Base-by-base conservation (phyloP, 2,888 invertebrate species). In the Lumbricus terrestris region DNA sequence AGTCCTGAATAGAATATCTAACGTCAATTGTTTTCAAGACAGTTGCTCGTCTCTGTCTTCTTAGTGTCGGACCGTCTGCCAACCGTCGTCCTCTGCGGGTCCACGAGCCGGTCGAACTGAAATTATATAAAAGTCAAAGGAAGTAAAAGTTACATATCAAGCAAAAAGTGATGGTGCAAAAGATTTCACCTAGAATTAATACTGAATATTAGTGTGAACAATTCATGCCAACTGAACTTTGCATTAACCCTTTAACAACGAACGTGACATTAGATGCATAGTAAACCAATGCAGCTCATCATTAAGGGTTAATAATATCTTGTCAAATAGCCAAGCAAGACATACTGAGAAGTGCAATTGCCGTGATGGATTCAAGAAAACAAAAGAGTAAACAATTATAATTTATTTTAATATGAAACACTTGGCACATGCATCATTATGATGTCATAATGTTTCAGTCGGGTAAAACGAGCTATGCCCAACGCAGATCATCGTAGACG, bases 41-140 rank as follows among this genome's bases (percentile, higher is more conserved):
- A 69, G 69, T 69, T 8, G 69, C 69, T 69, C n/a, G 0, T 29
- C 29, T 69, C 69, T 11, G n/a, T 69, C 69, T 69, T 69, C 85
- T 85, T 42, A 88, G 34, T 91, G 54, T 88, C 90, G 35, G 23
- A 89, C 89, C 15, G 89, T 89, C 89, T 89, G 89, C 89, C 89
- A 89, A 6, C 89, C 89, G 83, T 89, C 89, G 8, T 89, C 89
- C 2, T 89, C 89, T 82, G 42, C 18, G 20, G 47, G 38, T 82
- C 33, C 82, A 82, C 82, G 83, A n/a, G 23, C 83, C 38, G 34
- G 37, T 34, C 33, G 38, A n/a, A 6, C 38, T 38, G n/a, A 38
- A 38, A 38, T 38, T 38, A 38, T 37, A 29, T 11, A 47, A 88
- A 38, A 33, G 1, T 88, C 4, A 8, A 85, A 35, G 38, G 54